phyloP scores from a whole-genome alignment of 37 sponge, comb jelly and placozoan genomes.

The Haliclona indistincta region DNA sequence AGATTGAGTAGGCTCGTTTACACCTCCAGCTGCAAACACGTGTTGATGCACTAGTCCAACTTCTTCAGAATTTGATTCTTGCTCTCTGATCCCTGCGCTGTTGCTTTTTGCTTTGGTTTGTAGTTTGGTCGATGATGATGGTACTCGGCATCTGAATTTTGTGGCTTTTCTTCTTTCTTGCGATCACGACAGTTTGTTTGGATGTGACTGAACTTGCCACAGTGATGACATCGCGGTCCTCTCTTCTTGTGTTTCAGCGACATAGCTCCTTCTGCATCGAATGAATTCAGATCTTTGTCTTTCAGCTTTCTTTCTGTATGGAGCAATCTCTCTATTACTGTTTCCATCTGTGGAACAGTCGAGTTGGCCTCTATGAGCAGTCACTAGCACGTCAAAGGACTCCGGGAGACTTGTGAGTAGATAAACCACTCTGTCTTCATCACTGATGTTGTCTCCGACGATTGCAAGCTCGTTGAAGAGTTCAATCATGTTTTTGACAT shows the following conservation, averaged over 20 bases:
- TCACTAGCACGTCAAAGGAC: slow-evolving; percentile 48
- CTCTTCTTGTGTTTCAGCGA: slow-evolving; percentile 15
- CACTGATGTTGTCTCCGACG: slow-evolving; percentile 23
- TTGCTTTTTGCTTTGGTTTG: not conserved
- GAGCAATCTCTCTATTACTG: slow-evolving; percentile 43
- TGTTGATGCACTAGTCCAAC: slow-evolving; percentile 12
- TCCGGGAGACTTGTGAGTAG: slow-evolving; percentile 47
- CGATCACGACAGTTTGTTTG: too few relatives aligned
- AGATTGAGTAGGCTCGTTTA: not conserved
- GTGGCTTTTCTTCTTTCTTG: too few relatives aligned
- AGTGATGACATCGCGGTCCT: slow-evolving; percentile 31
- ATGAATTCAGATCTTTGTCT: slow-evolving; percentile 23
- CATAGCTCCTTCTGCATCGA: slow-evolving; percentile 4
- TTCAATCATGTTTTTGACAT: slow-evolving; percentile 46
- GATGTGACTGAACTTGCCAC: slow-evolving; percentile 25
- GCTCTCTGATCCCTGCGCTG: too few relatives aligned
- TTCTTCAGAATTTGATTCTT: not conserved
- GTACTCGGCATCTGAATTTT: slow-evolving; percentile 4
- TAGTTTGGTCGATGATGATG: slow-evolving; percentile 12
- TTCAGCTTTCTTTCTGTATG: slow-evolving; percentile 36
- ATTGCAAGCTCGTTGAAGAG: slow-evolving; percentile 38
- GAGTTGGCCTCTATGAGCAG: slow-evolving; percentile 55
- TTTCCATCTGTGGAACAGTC: slow-evolving; percentile 49
- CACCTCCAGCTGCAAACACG: slow-evolving; percentile 1
- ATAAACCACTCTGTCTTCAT: slow-evolving; percentile 43